Evolutionary conservation across 2,888 invertebrate species (phyloP), one percentile per base, ranked within the genome.

Genomic region (Ichneumoninae sp.): DNA sequence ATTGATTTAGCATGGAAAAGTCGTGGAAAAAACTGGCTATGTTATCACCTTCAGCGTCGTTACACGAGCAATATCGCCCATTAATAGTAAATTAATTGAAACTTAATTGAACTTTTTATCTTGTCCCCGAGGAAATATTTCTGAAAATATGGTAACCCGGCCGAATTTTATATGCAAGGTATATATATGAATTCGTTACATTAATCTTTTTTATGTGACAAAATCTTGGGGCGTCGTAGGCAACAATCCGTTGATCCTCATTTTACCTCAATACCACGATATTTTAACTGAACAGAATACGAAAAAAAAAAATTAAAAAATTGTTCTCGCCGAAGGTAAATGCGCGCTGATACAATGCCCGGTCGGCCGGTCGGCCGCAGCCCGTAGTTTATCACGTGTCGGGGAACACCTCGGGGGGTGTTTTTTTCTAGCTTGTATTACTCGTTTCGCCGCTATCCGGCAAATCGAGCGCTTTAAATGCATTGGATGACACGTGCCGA

Each of bases 381-480:
- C 26, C 44, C 70, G n/a, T 66, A 75, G 50, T 83, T 73, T 47
- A 22, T 63, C 69, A 13, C 16, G 10, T 16, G 26, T 63, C 69
- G 22, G 47, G 30, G 5, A 63, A 36, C 13, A 36, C 16, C 79
- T 36, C 79, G 36, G 63, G 83, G 71, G 65, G 13, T n/a, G 36
- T 44, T 66, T 77, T 36, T 36, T 63, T 63, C 33, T 1, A 22
- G 0, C n/a, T 16, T 52, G 44, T 40, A 60, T 68, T 68, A 63
- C 44, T 63, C 52, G 66, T 80, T 81, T 77, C 63, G 52, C 40
- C 8, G 33, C 22, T 40, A 10, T 50, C 13, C 13, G 63, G 73
- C 44, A 83, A 83, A 83, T 83, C 76, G 77, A 57, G 68, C 52
- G 60, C 83, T 83, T 83, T 83, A 83, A 83, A 83, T 83, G 83